Conservation (phyloP, 2,888 invertebrate species). For the Neria commutata region DNA sequence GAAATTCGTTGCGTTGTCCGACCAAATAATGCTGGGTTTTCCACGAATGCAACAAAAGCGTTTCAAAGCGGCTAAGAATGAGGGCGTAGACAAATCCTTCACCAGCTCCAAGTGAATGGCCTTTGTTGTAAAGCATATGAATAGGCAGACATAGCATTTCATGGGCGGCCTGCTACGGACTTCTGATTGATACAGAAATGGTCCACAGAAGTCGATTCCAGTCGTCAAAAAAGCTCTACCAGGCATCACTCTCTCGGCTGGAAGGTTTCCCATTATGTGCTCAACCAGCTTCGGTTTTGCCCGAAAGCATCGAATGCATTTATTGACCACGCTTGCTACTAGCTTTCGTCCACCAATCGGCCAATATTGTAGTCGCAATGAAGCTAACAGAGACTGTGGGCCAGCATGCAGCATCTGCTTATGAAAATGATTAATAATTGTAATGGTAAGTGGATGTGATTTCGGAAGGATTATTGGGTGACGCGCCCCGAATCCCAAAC, state of each 20-base stretch:
- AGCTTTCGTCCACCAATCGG: conserved; percentile 23
- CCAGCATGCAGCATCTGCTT: conserved; percentile 14
- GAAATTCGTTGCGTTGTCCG: conserved; percentile 18
- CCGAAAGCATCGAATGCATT: conserved; percentile 18
- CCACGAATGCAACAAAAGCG: conserved; percentile 4
- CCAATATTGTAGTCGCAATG: conserved; percentile 27
- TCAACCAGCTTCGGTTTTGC: conserved; percentile 14
- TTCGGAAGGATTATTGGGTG: conserved; percentile 23
- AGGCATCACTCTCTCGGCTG: conserved; percentile 1
- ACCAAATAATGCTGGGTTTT: conserved; percentile 5
- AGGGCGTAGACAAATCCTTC: conserved; percentile 14
- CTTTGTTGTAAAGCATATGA: conserved; percentile 18
- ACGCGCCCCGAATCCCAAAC: conserved; percentile 10
- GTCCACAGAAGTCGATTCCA: conserved; percentile 23
- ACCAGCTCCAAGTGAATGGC: conserved; percentile 15
- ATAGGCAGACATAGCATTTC: conserved; percentile 17
- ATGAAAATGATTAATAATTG: conserved; percentile 11
- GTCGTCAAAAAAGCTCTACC: conserved; percentile 18
- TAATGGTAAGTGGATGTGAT: conserved; percentile 9
- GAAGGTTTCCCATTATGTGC: conserved; percentile 23
- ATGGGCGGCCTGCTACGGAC: not conserved
- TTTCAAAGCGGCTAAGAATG: conserved; percentile 17
- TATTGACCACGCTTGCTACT: conserved; percentile 1
- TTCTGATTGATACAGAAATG: conserved; percentile 13
- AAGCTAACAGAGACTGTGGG: conserved; percentile 13